Evolutionary conservation across 2,888 invertebrate genomes (phyloP).

Genomic region (Phania funesta): DNA sequence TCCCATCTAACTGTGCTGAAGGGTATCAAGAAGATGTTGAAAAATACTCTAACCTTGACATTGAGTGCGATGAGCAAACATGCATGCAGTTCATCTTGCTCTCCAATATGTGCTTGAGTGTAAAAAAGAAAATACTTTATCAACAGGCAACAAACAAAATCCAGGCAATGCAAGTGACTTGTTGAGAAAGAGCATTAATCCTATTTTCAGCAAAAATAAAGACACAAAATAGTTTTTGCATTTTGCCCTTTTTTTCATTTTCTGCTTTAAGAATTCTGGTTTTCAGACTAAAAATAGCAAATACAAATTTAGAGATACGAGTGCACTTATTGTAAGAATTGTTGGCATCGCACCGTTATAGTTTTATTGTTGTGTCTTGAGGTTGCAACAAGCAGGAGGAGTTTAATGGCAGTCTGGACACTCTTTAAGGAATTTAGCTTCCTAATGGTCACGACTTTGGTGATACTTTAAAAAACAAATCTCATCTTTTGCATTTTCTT

Average conservation of each 20-base stretch:
- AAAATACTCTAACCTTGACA: constrained; percentile 40
- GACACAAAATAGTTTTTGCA: neutral
- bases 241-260: neutral
- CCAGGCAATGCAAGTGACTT: neutral
- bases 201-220: neutral
- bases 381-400: too few species aligned
- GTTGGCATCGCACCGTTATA: neutral
- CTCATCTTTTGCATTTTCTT: too few species aligned
- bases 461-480: too few species aligned
- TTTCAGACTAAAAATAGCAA: constrained; percentile 44
- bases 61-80: constrained; percentile 1
- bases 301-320: neutral
- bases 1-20: too few species aligned
- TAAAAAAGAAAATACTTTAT: neutral
- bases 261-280: constrained; percentile 19
- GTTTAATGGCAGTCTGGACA: too few species aligned
- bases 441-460: too few species aligned
- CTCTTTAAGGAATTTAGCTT: too few species aligned
- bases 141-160: neutral
- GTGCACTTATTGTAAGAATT: neutral
- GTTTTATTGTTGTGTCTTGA: neutral
- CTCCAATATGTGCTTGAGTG: neutral
- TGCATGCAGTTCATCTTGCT: neutral
- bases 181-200: neutral
- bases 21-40: neutral